Evolutionary conservation across 2,113 vertebrate genomes (phyloP).

Genomic region (Microtus richardsoni): DNA sequence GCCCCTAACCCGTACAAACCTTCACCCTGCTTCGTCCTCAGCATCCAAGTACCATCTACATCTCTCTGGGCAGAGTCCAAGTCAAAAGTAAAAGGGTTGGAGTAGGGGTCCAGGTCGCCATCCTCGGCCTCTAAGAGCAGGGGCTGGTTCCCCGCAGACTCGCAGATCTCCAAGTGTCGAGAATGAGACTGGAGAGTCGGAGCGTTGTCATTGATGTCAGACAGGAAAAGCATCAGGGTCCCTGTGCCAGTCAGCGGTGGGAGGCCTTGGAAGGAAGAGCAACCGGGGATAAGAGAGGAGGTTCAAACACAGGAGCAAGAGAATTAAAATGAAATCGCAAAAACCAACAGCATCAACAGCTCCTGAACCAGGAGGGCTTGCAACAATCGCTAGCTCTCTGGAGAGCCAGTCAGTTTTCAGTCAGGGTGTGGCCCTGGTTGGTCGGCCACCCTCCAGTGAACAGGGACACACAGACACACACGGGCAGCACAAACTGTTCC

Average conservation of each 20-base stretch:
- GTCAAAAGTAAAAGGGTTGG: conserved; percentile 87
- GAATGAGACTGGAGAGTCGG: conserved; percentile 75
- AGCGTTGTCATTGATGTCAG: conserved; percentile 86
- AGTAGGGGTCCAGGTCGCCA: conserved; percentile 79
- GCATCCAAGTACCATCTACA: conserved; percentile 83
- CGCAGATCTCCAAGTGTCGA: conserved; percentile 81
- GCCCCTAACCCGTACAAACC: neutral
- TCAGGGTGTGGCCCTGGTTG: neutral
- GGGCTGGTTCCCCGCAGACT: conserved; percentile 33
- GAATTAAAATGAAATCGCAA: neutral
- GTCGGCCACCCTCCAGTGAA: neutral
- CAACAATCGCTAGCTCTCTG: neutral
- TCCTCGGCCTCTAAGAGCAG: conserved; percentile 81
- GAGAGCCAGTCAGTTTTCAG: neutral
- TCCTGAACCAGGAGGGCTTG: neutral
- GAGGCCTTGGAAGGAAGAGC: conserved; percentile 76
- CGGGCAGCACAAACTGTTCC: neutral
- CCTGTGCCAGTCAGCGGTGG: conserved; percentile 85
- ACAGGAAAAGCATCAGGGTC: conserved; percentile 86
- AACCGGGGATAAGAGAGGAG: rapidly evolving
- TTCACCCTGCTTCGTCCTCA: conserved; percentile 77
- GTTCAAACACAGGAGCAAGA: neutral
- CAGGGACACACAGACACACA: neutral
- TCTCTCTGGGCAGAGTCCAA: conserved; percentile 70
- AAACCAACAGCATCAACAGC: too few relatives aligned